phyloP scores from a whole-genome alignment of 2,888 invertebrate species.

The Campaea margaritaria region DNA sequence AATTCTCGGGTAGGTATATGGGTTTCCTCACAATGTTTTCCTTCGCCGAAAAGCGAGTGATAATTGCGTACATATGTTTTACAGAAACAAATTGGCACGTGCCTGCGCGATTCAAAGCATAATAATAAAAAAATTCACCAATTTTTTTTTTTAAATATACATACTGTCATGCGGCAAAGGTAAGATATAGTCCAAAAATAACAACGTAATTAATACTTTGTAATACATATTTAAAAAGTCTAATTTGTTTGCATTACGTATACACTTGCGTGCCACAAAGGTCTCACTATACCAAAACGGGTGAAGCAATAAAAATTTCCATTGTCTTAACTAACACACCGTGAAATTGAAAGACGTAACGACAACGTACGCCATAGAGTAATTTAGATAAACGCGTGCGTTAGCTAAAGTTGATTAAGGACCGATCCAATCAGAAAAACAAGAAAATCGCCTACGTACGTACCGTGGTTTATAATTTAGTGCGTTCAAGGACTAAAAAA shows the following conservation, averaged over 20 bases:
- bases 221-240: slow-evolving; percentile 28
- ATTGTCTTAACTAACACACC: slow-evolving; percentile 52
- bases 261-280: slow-evolving; percentile 10
- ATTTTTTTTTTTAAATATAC: too few species aligned
- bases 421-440: slow-evolving; percentile 12
- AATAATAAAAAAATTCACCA: too few species aligned
- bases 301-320: slow-evolving; percentile 37
- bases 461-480: too few species aligned
- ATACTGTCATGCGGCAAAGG: slow-evolving; percentile 20
- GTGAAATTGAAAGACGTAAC: slow-evolving; percentile 63
- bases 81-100: too few species aligned
- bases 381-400: slow-evolving; percentile 5
- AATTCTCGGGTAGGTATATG: too few species aligned
- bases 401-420: slow-evolving; percentile 14
- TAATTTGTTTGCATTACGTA: too few species aligned
- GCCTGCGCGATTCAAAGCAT: too few species aligned
- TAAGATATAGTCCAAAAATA: slow-evolving; percentile 10
- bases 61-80: too few species aligned
- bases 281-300: slow-evolving; percentile 23
- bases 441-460: background rate
- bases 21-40: too few species aligned
- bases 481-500: background rate
- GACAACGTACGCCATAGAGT: slow-evolving; percentile 27
- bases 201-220: slow-evolving; percentile 3
- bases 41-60: too few species aligned